phyloP scores from a whole-genome alignment of 2,113 vertebrate species.

The Lycaon pictus region DNA sequence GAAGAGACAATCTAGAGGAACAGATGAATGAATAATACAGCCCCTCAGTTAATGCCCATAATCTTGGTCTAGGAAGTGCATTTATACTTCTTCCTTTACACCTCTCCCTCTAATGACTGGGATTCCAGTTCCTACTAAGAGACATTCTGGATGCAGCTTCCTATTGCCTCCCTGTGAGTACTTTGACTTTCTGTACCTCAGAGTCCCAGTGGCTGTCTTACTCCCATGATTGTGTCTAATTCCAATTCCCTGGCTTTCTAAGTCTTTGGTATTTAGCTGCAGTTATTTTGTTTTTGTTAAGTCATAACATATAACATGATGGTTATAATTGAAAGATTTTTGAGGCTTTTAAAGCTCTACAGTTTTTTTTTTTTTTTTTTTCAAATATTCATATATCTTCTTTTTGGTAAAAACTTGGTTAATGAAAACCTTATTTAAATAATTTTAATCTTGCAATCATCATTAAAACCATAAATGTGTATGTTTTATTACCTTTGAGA shows the following conservation, averaged over 20 bases:
- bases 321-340: not conserved
- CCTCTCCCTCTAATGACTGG: not conserved
- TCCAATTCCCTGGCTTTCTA: not conserved
- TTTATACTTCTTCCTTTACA: not conserved
- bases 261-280: not conserved
- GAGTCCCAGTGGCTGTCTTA: not conserved
- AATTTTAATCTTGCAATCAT: not conserved
- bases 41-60: not conserved
- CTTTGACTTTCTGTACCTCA: not conserved
- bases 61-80: not conserved
- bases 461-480: not conserved
- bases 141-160: not conserved
- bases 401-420: not conserved
- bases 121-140: not conserved
- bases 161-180: not conserved
- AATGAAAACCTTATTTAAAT: not conserved
- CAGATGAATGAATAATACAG: slow-evolving; percentile 10
- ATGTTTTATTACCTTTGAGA: not conserved
- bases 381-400: not conserved
- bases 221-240: not conserved
- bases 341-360: not conserved
- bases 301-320: not conserved
- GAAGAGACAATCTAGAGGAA: not conserved
- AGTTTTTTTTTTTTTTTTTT: not conserved
- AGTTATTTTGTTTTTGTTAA: not conserved